A percentile compares a stretch with the other conserved stretches of the same genome.
Evolutionary conservation across 2,797 vertebrate genomes (phyloP).

Genomic region (Pipistrellus nathusii): DNA sequence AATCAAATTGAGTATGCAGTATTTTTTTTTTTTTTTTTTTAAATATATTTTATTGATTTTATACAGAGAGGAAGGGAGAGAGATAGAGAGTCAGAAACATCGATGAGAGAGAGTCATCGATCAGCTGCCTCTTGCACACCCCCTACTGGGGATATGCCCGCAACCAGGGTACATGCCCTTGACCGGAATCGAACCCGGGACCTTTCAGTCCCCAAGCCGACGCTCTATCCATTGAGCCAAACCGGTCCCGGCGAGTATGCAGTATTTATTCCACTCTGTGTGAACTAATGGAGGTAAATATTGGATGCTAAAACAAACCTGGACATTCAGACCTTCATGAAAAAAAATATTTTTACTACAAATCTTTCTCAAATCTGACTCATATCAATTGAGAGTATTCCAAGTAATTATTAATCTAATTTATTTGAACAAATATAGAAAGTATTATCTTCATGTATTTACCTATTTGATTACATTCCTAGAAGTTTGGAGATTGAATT

Average conservation of each 20-base stretch:
- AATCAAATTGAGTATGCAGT: neutral
- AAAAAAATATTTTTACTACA: neutral
- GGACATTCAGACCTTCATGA: neutral
- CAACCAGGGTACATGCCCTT: too few relatives aligned
- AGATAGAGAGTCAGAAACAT: too few relatives aligned
- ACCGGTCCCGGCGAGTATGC: too few relatives aligned
- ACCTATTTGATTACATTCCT: neutral
- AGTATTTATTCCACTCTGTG: neutral
- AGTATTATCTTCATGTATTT: neutral
- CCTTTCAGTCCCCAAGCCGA: too few relatives aligned
- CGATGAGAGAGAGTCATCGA: too few relatives aligned
- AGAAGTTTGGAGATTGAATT: neutral
- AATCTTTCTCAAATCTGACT: neutral
- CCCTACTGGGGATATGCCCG: too few relatives aligned
- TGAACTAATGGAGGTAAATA: neutral
- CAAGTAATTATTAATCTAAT: neutral
- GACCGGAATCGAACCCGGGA: too few relatives aligned
- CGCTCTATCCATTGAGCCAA: too few relatives aligned
- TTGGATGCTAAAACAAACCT: neutral
- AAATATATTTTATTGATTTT: too few relatives aligned
- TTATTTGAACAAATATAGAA: neutral
- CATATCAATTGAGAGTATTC: neutral
- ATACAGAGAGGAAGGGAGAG: too few relatives aligned
- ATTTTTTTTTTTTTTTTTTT: too few relatives aligned
- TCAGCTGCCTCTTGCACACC: too few relatives aligned